Evolutionary conservation across 2,888 invertebrate genomes (phyloP), one percentile per base, ranked within the genome.

Genomic region (Dichetophora obliterata): DNA sequence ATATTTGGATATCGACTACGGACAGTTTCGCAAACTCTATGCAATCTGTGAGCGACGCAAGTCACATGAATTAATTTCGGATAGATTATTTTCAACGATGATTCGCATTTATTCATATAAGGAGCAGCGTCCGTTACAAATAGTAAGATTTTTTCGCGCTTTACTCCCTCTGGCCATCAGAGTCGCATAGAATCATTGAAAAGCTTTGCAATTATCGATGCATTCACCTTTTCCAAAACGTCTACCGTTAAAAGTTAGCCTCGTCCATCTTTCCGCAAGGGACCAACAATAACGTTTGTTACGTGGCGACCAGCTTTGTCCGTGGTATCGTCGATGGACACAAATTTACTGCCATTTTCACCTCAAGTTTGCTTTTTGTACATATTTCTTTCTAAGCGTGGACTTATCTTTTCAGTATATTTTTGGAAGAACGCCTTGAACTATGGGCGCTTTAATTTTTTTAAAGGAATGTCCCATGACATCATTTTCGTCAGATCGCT

Each of bases 81-180:
- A 61, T 75, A 77, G 24, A 75, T 22, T n/a, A n/a, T n/a, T n/a
- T n/a, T n/a, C n/a, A n/a, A n/a, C n/a, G n/a, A n/a, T n/a, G n/a
- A n/a, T n/a, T n/a, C n/a, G n/a, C n/a, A n/a, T n/a, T n/a, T n/a
- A n/a, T n/a, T n/a, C n/a, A n/a, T n/a, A n/a, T n/a, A n/a, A n/a
- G 75, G 75, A 14, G 72, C 75, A 52, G 68, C 77, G 59, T 77
- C 75, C n/a, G 77, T 71, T 2, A 77, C 61, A 69, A 75, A 76
- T 22, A 76, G 14, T 16, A 78, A 73, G 2, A 78, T 75, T 4
- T 65, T 75, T 73, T 73, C 73, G 59, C 73, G 54, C 43, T 78
- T 37, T 6, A 37, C 37, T n/a, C n/a, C n/a, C n/a, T 37, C 37
- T 8, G 8, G 37, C 37, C 37, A 76, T 14, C 69, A 48, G 61